Conservation (phyloP, 1,140 invertebrate genomes). For the Calephelis virginiensis region DNA sequence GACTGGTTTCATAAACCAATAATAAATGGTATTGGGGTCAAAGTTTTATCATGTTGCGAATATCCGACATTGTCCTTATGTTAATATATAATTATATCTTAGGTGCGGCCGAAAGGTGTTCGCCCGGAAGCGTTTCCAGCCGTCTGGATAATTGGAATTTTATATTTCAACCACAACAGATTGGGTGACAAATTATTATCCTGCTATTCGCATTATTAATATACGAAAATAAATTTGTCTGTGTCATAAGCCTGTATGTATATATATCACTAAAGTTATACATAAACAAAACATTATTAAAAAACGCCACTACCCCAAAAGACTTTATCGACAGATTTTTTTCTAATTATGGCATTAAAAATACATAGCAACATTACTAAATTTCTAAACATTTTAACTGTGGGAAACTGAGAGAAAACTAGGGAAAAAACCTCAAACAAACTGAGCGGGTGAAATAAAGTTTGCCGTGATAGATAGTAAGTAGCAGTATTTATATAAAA, state of each 20-base stretch:
- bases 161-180: background rate
- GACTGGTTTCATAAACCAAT: too few relatives aligned
- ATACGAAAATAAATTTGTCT: background rate
- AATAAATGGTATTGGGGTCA: background rate
- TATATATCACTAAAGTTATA: background rate
- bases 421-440: too few relatives aligned
- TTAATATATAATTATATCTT: slow-evolving; percentile 2
- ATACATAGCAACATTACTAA: too few relatives aligned
- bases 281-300: too few relatives aligned
- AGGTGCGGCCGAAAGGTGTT: slow-evolving; percentile 10
- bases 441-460: too few relatives aligned
- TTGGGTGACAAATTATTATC: background rate
- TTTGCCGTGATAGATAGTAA: too few relatives aligned
- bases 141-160: background rate
- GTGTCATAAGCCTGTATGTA: background rate
- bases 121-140: slow-evolving; percentile 1
- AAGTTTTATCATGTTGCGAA: background rate
- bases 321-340: too few relatives aligned
- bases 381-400: too few relatives aligned
- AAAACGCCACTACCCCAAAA: too few relatives aligned
- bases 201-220: background rate
- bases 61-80: background rate
- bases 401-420: too few relatives aligned
- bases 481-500: too few relatives aligned
- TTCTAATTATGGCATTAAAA: too few relatives aligned